Conservation (phyloP, 2,113 vertebrate species). For the Percopsis transmontana region DNA sequence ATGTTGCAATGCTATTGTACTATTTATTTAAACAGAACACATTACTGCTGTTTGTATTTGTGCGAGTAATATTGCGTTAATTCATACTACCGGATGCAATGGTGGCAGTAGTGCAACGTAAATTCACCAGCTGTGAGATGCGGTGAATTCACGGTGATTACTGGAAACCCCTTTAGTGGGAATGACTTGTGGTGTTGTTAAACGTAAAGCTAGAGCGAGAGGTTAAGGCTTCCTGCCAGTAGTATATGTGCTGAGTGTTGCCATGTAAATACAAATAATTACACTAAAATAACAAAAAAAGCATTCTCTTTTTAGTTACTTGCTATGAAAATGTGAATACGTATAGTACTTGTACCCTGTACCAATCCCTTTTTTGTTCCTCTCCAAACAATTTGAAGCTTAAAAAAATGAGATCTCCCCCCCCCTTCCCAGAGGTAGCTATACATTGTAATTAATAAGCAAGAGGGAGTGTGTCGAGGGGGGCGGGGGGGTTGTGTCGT, state of each 20-base stretch:
- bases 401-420: conserved; percentile 17
- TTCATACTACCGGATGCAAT: conserved; percentile 16
- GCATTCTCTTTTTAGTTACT: conserved; percentile 72
- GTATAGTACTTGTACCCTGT: conserved; percentile 70
- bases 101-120: conserved; percentile 21
- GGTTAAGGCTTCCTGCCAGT: conserved; percentile 59
- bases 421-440: conserved; percentile 48
- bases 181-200: conserved; percentile 60
- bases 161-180: conserved; percentile 30
- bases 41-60: conserved; percentile 56
- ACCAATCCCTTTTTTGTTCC: conserved; percentile 23
- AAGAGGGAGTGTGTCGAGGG: conserved; percentile 23
- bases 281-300: conserved; percentile 68
- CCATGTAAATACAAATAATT: conserved; percentile 74
- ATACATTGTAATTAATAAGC: conserved; percentile 59
- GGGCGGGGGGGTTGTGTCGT: conserved; percentile 56
- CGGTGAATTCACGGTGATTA: conserved; percentile 3
- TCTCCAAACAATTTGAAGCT: conserved; percentile 49
- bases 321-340: conserved; percentile 79
- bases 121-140: conserved; percentile 27
- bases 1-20: conserved; percentile 63
- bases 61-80: conserved; percentile 39
- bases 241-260: conserved; percentile 55
- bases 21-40: conserved; percentile 78
- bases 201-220: conserved; percentile 56